These are phyloP conservation scores for Scyliorhinus canicula DNA, from an alignment of 2,797 vertebrate genomes.

Conservation along the genomic window DNA sequence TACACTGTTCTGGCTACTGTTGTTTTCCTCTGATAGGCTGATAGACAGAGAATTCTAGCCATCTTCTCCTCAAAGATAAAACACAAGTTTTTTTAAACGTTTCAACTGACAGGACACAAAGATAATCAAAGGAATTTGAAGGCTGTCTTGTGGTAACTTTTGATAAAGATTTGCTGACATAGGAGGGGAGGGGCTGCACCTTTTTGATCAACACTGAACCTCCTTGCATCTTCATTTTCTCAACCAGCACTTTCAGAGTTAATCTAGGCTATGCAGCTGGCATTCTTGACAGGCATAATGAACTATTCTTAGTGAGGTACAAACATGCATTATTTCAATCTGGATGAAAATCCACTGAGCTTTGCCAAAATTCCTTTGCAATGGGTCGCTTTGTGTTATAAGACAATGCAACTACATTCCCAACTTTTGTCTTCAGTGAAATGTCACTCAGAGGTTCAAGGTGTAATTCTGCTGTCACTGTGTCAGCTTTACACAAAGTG, in stretches of 20 bases:
- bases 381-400: neutral
- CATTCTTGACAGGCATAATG: neutral
- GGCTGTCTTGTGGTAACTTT: neutral
- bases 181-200: neutral
- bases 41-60: no score
- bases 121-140: neutral
- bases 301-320: neutral
- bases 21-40: no score
- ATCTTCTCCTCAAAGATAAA: no score
- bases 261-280: neutral
- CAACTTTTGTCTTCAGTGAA: neutral
- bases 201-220: neutral
- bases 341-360: neutral
- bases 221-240: neutral
- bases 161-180: neutral
- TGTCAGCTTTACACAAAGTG: neutral
- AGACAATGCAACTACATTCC: neutral
- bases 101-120: neutral
- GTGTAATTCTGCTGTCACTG: neutral
- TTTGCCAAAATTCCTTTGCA: neutral
- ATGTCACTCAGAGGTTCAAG: neutral
- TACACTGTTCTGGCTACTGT: no score
- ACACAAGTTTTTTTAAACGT: neutral
- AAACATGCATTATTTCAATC: neutral
- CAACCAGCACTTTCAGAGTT: neutral